Evolutionary conservation across 2,113 vertebrate genomes (phyloP), one percentile per base, ranked within the genome.

Genomic region (Cyanistes caeruleus): DNA sequence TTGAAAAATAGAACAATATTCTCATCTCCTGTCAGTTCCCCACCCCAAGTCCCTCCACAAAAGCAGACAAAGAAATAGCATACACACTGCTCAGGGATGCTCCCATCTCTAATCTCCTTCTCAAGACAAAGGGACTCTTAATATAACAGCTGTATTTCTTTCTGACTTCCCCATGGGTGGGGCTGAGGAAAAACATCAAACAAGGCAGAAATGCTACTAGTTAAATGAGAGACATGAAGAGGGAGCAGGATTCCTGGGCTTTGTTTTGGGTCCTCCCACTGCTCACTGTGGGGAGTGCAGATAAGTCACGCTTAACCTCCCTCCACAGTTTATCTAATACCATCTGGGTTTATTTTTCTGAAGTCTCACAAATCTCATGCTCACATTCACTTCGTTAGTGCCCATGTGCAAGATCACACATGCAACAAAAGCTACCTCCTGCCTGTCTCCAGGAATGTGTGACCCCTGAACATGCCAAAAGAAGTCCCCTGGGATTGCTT

Each of bases 371-470:
- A 90, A 87, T 8, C n/a, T 69, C 53, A 2, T 19, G 20, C 44
- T 74, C 73, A 44, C 12, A 0, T 84, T 80, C 41, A 9, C 25
- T 91, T 60, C 35, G 25, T 75, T 37, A 65, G 30, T 81, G 62
- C 25, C 33, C 43, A 6, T 25, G 37, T 79, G 25, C 1, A 3
- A 73, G 31, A 65, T 27, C 56, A 56, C 33, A 68, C 2, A 4
- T 3, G 55, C 46, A 70, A 30, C 16, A 37, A 68, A 68, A 69
- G 22, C 19, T 23, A 16, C 10, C 0, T 0, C 30, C 25, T 76
- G 43, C 51, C 68, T 4, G 0, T 72, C 67, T 52, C 43, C 0
- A 0, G 62, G 78, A 62, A 27, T 0, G 1, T 0, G 2, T 0
- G 5, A 28, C 30, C 49, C n/a, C 60, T 56, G 52, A 22, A 21